Conservation (phyloP, 1,140 invertebrate genomes). For the Pristionchus pacificus region DNA sequence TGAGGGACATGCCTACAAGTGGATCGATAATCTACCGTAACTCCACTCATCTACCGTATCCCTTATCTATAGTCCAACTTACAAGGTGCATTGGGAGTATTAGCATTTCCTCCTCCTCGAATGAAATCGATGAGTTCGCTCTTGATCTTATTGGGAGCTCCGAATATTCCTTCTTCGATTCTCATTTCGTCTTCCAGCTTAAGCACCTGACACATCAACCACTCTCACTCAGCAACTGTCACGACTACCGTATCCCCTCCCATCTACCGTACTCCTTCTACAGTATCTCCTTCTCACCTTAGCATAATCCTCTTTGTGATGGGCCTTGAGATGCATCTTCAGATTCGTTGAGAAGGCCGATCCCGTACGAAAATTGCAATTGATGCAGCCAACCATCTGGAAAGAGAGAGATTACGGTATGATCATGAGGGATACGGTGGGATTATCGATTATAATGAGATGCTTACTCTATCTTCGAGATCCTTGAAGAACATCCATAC, state of each 20-base stretch:
- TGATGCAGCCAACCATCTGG: slow-evolving; percentile 36
- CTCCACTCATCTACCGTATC: neutral
- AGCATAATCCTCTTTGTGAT: slow-evolving; percentile 38
- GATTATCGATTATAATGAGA: neutral
- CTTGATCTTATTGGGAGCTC: slow-evolving; percentile 29
- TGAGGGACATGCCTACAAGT: slow-evolving; percentile 1
- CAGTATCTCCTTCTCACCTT: no score
- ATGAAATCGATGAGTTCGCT: slow-evolving; percentile 30
- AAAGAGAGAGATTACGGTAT: neutral
- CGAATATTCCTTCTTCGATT: slow-evolving; percentile 31
- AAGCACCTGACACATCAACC: slow-evolving; percentile 24
- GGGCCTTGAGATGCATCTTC: slow-evolving; percentile 40
- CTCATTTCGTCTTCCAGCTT: slow-evolving; percentile 32
- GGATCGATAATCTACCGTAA: neutral
- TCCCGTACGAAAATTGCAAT: slow-evolving; percentile 36
- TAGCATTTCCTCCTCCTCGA: slow-evolving; percentile 29
- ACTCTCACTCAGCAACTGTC: no score
- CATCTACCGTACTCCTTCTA: no score
- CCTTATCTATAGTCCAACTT: no score
- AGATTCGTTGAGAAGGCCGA: slow-evolving; percentile 37
- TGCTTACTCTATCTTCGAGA: slow-evolving; percentile 35
- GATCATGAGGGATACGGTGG: neutral
- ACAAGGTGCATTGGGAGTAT: slow-evolving; percentile 13
- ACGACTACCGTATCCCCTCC: no score
- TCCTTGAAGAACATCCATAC: slow-evolving; percentile 39